Base-by-base conservation (phyloP, 2,797 vertebrate genomes). In the Paramormyrops hopkinsi region DNA sequence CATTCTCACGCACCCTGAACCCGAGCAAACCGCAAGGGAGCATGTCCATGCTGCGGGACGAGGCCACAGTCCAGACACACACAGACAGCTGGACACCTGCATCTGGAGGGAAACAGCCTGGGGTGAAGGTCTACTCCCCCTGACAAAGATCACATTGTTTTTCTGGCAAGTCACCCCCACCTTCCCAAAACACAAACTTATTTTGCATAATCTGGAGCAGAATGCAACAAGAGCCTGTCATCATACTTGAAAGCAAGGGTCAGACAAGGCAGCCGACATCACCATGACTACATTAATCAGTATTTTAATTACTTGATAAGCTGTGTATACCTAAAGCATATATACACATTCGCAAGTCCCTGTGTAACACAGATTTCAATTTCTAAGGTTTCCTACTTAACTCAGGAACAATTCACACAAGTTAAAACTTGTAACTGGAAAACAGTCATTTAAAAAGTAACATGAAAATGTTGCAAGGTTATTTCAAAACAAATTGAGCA, bases 1-100 rank as follows among this genome's bases (percentile, higher is more conserved):
- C 73, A 90, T n/a, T 48, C 86, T 48, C 86, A 88, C 50, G 25
- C 53, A 44, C 41, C 86, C 69, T 53, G 48, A 50, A 53, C 41
- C 54, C 14, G 3, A 29, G 12, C 54, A 48, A 41, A 54, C 50
- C 14, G 14, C 73, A 5, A 8, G 85, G 85, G 53, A 87, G 44
- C 12, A 11, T n/a, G n/a, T 17, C 12, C 3, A 5, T 51, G 48
- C 48, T 4, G n/a, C 4, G 2, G 46, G 41, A 84, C 3, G 17
- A 22, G 76, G n/a, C 56, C n/a, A 4, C 79, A 22, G 44, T 51
- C n/a, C 33, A 56, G 65, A 69, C 84, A 76, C 44, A 79, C 22
- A 76, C 85, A 50, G 51, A 73, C 65, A 89, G 19, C 48, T 79
- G 69, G 33, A 87, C 65, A 2, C 22, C 17, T 86, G 53, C 85